Percentiles rank a stretch among this genome's conserved stretches.
Evolutionary conservation across 2,797 vertebrate genomes (phyloP).

Genomic region (Rhinophrynus dorsalis): DNA sequence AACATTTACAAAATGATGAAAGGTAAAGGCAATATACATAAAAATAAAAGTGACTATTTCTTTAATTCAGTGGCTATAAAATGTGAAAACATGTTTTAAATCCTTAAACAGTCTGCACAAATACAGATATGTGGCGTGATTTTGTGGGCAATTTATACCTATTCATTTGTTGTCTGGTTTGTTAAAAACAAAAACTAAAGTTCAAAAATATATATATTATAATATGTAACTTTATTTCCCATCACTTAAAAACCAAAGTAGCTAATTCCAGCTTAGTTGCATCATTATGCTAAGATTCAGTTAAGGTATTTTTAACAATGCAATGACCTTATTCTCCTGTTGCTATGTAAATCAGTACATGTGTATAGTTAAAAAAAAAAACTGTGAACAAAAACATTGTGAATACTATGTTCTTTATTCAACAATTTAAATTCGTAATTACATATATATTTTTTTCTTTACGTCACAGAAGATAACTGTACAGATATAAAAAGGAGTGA

Average conservation of each 20-base stretch:
- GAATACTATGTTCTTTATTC: no score
- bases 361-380: neutral
- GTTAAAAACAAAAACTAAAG: slow-evolving; percentile 11
- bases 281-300: slow-evolving; percentile 1
- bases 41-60: no score
- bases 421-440: no score
- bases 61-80: no score
- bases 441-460: no score
- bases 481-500: no score
- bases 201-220: neutral
- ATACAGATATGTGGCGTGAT: neutral
- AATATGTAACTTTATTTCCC: neutral
- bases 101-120: no score
- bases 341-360: neutral
- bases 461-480: no score
- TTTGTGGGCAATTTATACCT: neutral
- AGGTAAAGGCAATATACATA: no score
- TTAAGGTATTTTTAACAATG: neutral
- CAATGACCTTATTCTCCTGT: slow-evolving; percentile 5
- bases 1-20: no score
- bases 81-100: no score
- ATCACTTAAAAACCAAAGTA: slow-evolving; percentile 1
- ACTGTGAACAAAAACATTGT: neutral
- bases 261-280: slow-evolving; percentile 7
- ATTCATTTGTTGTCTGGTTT: neutral